Percentiles rank a stretch among this genome's conserved stretches.
These are phyloP conservation scores for Brachyptera putata DNA, from an alignment of 2,888 invertebrate species.

Conservation along the genomic window DNA sequence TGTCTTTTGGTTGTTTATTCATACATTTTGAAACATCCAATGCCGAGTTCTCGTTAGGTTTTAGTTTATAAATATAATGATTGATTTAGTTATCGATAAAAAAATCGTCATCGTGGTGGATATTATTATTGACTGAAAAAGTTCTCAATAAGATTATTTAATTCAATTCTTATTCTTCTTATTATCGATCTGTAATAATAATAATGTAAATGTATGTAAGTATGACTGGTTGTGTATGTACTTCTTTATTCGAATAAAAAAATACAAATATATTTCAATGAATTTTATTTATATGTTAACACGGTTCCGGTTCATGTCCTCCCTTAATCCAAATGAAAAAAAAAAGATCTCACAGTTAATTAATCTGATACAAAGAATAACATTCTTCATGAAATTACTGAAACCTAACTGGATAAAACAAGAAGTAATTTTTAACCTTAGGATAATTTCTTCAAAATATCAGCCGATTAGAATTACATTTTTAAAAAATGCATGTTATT, in stretches of 20 bases:
- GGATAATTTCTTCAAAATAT: too few relatives aligned
- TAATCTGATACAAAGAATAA: too few relatives aligned
- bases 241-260: constrained; percentile 32
- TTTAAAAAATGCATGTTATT: too few relatives aligned
- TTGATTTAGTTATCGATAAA: not conserved
- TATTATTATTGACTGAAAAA: constrained; percentile 2
- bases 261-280: not conserved
- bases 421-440: too few relatives aligned
- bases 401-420: too few relatives aligned
- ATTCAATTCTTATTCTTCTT: not conserved
- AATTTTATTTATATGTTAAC: not conserved
- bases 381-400: too few relatives aligned
- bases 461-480: too few relatives aligned
- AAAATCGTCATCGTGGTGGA: constrained; percentile 1
- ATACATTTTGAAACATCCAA: too few relatives aligned
- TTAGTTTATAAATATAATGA: not conserved
- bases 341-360: too few relatives aligned
- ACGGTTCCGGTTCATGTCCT: not conserved
- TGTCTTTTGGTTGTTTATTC: too few relatives aligned
- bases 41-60: constrained; percentile 16
- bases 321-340: not conserved
- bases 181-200: not conserved
- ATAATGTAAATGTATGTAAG: constrained; percentile 13
- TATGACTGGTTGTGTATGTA: constrained; percentile 15
- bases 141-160: not conserved